phyloP scores from a whole-genome alignment of 2,888 invertebrate genomes.

The Coenonympha arcania region DNA sequence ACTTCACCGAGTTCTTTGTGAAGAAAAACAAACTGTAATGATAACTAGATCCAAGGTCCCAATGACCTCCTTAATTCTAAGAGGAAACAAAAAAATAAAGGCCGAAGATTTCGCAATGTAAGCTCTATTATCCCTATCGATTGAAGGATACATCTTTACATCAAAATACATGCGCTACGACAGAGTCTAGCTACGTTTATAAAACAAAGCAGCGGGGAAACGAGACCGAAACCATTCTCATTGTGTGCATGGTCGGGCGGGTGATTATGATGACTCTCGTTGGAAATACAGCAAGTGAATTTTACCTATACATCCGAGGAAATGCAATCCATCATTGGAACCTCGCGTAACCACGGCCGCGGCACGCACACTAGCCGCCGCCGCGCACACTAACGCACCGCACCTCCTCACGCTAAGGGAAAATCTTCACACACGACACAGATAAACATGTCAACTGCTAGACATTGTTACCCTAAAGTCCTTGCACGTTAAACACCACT shows the following conservation, averaged over 20 bases:
- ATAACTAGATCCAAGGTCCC: conserved; percentile 50
- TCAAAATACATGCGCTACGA: conserved; percentile 44
- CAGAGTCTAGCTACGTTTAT: conserved; percentile 35
- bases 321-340: conserved; percentile 73
- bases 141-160: conserved; percentile 46
- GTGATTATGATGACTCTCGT: conserved; percentile 37
- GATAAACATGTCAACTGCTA: conserved; percentile 75
- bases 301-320: conserved; percentile 72
- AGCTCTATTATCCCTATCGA: conserved; percentile 47
- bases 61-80: conserved; percentile 42
- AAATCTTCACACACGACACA: conserved; percentile 75
- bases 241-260: conserved; percentile 37
- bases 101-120: conserved; percentile 26
- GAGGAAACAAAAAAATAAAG: conserved; percentile 46
- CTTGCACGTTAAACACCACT: conserved; percentile 69
- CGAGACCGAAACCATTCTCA: conserved; percentile 24
- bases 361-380: conserved; percentile 56
- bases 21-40: conserved; percentile 47
- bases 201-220: conserved; percentile 47
- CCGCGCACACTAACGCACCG: conserved; percentile 61
- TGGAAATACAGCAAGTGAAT: conserved; percentile 50
- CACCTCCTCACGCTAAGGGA: conserved; percentile 74
- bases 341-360: conserved; percentile 57
- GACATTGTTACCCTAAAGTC: conserved; percentile 73
- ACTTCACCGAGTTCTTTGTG: conserved; percentile 17